A percentile compares a stretch with the other conserved stretches of the same genome.
Conservation (phyloP, 2,797 vertebrate genomes). For the Siniperca undulata region DNA sequence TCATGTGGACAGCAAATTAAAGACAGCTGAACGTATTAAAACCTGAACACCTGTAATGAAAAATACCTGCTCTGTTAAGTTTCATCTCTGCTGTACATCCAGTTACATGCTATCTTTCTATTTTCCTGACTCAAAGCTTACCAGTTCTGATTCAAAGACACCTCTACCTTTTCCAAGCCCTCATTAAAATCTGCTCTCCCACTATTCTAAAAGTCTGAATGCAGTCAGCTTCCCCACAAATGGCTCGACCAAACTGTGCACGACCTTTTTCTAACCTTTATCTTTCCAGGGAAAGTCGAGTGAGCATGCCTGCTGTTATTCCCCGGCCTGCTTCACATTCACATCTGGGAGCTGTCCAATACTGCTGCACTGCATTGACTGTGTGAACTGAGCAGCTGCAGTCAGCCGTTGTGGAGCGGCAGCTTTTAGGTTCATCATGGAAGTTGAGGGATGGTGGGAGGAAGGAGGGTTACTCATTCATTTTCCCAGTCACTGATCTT, state of each 20-base stretch:
- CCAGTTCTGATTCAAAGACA: background rate
- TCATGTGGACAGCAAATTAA: background rate
- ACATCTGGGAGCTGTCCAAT: slow-evolving; percentile 34
- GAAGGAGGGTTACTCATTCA: slow-evolving; percentile 18
- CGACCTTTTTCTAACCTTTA: slow-evolving; percentile 25
- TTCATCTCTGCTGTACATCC: background rate
- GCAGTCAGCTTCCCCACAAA: background rate
- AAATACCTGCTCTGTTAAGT: background rate
- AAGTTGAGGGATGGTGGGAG: slow-evolving; percentile 8
- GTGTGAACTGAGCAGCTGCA: slow-evolving; percentile 27
- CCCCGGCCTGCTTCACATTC: slow-evolving; percentile 28
- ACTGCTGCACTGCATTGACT: slow-evolving; percentile 42
- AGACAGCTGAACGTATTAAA: background rate
- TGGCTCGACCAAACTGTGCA: background rate
- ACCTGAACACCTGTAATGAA: background rate
- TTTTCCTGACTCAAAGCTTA: background rate
- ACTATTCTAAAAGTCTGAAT: background rate
- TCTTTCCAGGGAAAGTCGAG: slow-evolving; percentile 27
- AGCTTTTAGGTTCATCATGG: slow-evolving; percentile 21
- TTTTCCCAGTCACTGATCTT: slow-evolving; percentile 35
- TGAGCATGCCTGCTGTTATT: slow-evolving; percentile 3
- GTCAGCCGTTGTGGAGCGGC: slow-evolving; percentile 6
- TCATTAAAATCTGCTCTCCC: slow-evolving; percentile 17
- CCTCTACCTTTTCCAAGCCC: background rate
- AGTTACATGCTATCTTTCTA: background rate